Evolutionary conservation across 2,888 invertebrate species (phyloP).

Genomic region (Teleiodes luculella): DNA sequence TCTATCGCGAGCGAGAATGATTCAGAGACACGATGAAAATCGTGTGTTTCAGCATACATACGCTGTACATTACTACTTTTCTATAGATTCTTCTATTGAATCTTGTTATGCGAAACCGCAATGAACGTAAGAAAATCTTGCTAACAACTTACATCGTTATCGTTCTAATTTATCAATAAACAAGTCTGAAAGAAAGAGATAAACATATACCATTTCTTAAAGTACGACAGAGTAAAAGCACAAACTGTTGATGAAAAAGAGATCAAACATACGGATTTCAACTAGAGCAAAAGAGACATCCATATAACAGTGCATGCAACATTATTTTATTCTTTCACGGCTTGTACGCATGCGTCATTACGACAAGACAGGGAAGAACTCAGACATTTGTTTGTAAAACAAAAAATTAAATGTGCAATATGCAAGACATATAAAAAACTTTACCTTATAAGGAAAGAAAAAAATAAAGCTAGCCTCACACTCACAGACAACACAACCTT

Average conservation of each 20-base stretch:
- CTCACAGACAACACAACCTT: too few species aligned
- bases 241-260: conserved; percentile 44
- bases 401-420: too few species aligned
- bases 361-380: conserved; percentile 47
- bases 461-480: too few species aligned
- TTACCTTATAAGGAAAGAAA: too few species aligned
- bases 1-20: conserved; percentile 41
- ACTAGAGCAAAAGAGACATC: conserved; percentile 43
- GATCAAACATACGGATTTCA: neutral
- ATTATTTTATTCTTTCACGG: conserved; percentile 49
- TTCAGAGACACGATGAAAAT: conserved; percentile 34
- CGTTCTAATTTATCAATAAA: conserved; percentile 50
- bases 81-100: neutral
- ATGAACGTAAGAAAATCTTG: conserved; percentile 29
- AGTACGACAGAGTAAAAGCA: conserved; percentile 36
- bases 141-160: conserved; percentile 17
- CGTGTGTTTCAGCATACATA: neutral
- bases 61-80: conserved; percentile 1
- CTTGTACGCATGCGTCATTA: conserved; percentile 75
- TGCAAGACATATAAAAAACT: too few species aligned
- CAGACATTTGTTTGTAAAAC: neutral
- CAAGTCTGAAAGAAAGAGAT: conserved; percentile 44
- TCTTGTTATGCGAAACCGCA: conserved; percentile 27
- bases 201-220: conserved; percentile 16
- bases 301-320: conserved; percentile 51